Conservation (phyloP, 2,888 invertebrate genomes). For the Cataglyphis albicans region DNA sequence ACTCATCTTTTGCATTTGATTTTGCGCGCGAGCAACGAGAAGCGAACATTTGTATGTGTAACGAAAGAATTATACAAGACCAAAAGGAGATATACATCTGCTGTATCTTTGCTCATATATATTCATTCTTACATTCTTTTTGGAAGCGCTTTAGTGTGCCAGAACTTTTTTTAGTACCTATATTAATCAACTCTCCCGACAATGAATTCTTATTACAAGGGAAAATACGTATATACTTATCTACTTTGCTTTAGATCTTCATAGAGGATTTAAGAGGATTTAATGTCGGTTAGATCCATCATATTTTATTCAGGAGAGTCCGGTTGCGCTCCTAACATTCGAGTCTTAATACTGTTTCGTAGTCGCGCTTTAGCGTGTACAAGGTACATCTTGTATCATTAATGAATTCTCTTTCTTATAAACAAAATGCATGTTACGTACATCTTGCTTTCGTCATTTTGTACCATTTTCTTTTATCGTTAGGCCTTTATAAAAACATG, state of each 20-base stretch:
- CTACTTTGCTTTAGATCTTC: background rate
- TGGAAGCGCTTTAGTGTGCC: conserved; percentile 37
- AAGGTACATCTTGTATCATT: conserved; percentile 35
- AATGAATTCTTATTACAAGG: conserved; percentile 36
- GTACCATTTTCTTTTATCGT: background rate
- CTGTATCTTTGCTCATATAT: background rate
- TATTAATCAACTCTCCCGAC: conserved; percentile 60
- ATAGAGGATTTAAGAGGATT: background rate
- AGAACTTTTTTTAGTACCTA: conserved; percentile 50
- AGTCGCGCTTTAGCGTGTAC: background rate
- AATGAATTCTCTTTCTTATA: conserved; percentile 23
- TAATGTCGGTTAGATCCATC: conserved; percentile 22
- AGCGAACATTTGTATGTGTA: background rate
- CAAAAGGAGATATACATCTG: background rate
- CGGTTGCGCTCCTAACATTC: background rate
- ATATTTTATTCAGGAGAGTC: conserved; percentile 43
- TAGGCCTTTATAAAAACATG: background rate
- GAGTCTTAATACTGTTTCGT: conserved; percentile 15
- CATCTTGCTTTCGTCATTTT: background rate
- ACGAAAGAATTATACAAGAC: background rate
- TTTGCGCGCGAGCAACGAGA: background rate
- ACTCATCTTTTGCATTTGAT: background rate
- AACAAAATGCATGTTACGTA: background rate
- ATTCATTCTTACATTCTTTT: conserved; percentile 33
- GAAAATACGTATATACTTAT: conserved; percentile 15